These are phyloP conservation scores for Sinodicranocentrus sp. DNA, from an alignment of 2,888 invertebrate species.

Conservation along the genomic window DNA sequence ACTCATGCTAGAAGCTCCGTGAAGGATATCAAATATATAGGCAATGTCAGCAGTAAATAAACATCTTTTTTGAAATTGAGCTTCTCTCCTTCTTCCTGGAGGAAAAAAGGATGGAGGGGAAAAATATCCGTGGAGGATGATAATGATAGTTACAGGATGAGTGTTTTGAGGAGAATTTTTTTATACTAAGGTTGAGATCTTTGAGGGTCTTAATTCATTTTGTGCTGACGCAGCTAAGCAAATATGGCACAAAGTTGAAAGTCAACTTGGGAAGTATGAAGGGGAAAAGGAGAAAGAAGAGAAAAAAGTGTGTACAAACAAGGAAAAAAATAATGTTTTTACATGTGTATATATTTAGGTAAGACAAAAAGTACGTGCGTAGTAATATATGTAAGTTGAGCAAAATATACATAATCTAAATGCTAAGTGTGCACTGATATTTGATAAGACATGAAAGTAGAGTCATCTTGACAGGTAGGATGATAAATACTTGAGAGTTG, in stretches of 20 bases:
- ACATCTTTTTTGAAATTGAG: slow-evolving; percentile 29
- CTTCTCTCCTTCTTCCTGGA: slow-evolving; percentile 2
- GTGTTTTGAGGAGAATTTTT: not conserved
- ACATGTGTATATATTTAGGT: not conserved
- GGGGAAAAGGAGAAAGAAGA: not conserved
- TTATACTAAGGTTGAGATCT: not conserved
- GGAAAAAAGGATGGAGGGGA: slow-evolving; percentile 18
- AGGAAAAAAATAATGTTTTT: not conserved
- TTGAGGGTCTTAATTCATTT: slow-evolving; percentile 9
- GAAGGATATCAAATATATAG: slow-evolving; percentile 42
- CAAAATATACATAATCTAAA: too few relatives aligned
- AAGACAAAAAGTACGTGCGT: not conserved
- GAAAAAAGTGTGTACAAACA: not conserved
- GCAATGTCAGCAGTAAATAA: slow-evolving; percentile 59
- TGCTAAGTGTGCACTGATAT: slow-evolving; percentile 11
- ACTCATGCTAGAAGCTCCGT: not conserved
- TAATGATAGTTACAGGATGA: slow-evolving; percentile 19
- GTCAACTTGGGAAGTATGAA: not conserved
- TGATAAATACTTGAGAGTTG: slow-evolving; percentile 11
- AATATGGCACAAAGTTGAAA: not conserved
- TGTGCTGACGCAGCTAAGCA: slow-evolving; percentile 27
- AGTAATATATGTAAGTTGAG: not conserved
- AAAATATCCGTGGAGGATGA: not conserved
- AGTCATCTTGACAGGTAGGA: slow-evolving; percentile 23
- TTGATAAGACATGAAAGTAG: slow-evolving; percentile 7